phyloP scores from a whole-genome alignment of 2,113 vertebrate species.

The Malurus elegans region DNA sequence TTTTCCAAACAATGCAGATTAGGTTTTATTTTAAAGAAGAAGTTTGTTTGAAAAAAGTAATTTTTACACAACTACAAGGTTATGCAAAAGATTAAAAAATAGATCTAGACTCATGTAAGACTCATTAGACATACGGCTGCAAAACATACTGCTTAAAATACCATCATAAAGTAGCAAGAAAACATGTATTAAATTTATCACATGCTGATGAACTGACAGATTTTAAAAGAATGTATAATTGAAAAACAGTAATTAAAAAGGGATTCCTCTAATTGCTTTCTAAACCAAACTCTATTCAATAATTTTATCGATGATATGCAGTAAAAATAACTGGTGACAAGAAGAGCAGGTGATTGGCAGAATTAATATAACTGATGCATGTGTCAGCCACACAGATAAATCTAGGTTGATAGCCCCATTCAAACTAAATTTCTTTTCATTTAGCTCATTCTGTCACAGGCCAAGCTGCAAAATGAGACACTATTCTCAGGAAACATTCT shows the following conservation, averaged over 20 bases:
- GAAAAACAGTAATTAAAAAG: slow-evolving; percentile 22
- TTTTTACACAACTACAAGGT: neutral
- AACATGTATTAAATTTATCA: neutral
- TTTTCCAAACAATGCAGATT: neutral
- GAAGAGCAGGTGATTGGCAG: neutral
- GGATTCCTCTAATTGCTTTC: neutral
- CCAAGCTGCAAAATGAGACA: neutral
- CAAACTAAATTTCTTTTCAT: neutral
- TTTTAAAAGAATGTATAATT: neutral
- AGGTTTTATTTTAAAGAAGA: neutral
- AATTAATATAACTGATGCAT: neutral
- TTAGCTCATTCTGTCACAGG: neutral
- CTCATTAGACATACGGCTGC: neutral
- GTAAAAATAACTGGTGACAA: neutral
- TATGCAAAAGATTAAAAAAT: neutral
- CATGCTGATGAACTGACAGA: neutral
- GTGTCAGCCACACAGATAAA: neutral
- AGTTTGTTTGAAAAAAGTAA: neutral
- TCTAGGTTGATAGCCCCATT: neutral
- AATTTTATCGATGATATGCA: neutral
- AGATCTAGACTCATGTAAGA: neutral
- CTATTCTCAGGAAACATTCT: neutral
- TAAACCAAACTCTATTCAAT: neutral
- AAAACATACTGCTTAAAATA: neutral
- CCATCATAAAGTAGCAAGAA: neutral